These are phyloP conservation scores for Amblyopsis rosae DNA, from an alignment of 2,113 vertebrate species.

Conservation along the genomic window DNA sequence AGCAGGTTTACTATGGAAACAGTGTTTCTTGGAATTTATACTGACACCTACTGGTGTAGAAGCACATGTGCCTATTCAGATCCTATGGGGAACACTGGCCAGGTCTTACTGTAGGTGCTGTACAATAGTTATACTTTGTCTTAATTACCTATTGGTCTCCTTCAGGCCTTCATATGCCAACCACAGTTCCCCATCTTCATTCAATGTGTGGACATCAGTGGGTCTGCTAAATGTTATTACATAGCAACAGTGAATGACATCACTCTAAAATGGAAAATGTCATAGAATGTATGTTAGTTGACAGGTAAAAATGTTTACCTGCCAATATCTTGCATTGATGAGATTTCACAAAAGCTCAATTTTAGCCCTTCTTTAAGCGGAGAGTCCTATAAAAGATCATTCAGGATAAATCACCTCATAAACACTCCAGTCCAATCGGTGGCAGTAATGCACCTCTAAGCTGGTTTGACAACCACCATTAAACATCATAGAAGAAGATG, in stretches of 20 bases:
- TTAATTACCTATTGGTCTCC: conserved; percentile 89
- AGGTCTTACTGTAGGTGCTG: no score
- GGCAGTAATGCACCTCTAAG: no score
- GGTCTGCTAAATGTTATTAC: conserved; percentile 72
- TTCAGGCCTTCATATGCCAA: conserved; percentile 96
- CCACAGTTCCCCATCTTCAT: conserved; percentile 97
- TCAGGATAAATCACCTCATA: not conserved
- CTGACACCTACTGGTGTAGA: not conserved
- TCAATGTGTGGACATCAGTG: conserved; percentile 84
- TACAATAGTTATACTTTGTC: no score
- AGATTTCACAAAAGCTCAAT: conserved; percentile 51
- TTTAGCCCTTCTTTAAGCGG: conserved; percentile 53
- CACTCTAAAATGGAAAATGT: not conserved
- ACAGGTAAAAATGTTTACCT: conserved; percentile 34
- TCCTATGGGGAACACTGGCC: no score
- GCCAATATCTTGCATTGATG: conserved; percentile 45
- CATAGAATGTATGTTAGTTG: not conserved
- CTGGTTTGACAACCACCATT: no score
- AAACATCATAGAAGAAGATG: no score
- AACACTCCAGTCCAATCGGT: no score
- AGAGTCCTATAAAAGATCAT: conserved; percentile 51
- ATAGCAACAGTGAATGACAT: conserved; percentile 10
- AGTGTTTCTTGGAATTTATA: no score
- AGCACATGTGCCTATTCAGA: no score
- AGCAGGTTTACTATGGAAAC: not conserved